phyloP scores from a whole-genome alignment of 2,797 vertebrate genomes.

The Paguma larvata region DNA sequence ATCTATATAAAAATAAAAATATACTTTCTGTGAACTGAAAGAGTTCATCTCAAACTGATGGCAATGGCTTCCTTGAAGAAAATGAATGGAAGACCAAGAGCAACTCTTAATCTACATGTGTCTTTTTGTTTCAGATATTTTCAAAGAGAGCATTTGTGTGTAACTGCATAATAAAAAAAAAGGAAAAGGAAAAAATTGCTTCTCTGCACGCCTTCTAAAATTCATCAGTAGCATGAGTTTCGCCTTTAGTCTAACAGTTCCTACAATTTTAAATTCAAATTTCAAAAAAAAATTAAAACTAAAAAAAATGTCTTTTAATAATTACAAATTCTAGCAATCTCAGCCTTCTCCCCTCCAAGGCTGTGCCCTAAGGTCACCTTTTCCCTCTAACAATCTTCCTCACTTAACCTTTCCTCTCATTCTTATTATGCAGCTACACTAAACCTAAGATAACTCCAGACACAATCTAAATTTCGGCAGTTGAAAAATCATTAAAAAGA shows the following conservation, averaged over 20 bases:
- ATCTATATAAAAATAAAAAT: slow-evolving; percentile 2
- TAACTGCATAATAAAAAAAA: neutral
- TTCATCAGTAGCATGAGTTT: neutral
- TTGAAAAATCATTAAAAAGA: slow-evolving; percentile 75
- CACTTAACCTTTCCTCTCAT: neutral
- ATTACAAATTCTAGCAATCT: slow-evolving; percentile 24
- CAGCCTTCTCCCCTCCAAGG: neutral
- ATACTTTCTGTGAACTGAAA: neutral
- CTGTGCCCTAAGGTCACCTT: neutral
- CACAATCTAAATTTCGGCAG: slow-evolving; percentile 35
- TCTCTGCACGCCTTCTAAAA: neutral
- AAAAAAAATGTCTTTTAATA: neutral
- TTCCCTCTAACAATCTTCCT: neutral
- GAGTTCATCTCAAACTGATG: neutral
- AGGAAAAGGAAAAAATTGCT: neutral
- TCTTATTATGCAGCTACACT: neutral
- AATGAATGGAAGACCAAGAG: neutral
- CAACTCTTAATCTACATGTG: neutral
- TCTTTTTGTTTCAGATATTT: slow-evolving; percentile 29
- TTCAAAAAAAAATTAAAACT: neutral
- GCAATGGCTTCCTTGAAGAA: neutral
- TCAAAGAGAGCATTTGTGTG: neutral
- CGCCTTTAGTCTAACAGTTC: neutral
- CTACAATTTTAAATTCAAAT: slow-evolving; percentile 55
- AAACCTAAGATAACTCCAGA: slow-evolving; percentile 14